Percentiles rank a stretch among this genome's conserved stretches.
Evolutionary conservation across 2,113 vertebrate species (phyloP).

Genomic region (Trogon surrucura): DNA sequence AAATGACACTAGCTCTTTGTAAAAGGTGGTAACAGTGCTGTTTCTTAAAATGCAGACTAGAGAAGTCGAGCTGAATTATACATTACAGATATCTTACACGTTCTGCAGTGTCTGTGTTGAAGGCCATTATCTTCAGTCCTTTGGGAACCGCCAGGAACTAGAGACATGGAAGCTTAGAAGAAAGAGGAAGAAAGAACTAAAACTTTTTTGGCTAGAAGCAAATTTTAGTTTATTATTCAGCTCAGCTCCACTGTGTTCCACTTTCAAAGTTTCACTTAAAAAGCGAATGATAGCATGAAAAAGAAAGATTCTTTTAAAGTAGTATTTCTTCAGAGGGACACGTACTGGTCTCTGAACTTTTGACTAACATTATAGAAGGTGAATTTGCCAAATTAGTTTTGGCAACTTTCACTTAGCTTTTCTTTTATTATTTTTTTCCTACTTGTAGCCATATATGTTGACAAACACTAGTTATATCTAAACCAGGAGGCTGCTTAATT

Average conservation of each 20-base stretch:
- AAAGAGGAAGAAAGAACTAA: neutral
- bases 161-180: neutral
- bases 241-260: constrained; percentile 19
- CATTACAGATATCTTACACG: constrained; percentile 18
- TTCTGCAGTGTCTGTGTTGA: constrained; percentile 24
- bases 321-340: neutral
- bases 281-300: neutral
- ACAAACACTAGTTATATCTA: neutral
- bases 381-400: neutral
- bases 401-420: neutral
- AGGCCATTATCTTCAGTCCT: constrained; percentile 41
- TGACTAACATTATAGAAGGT: neutral
- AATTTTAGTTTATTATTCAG: constrained; percentile 62
- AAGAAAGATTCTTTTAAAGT: constrained; percentile 6
- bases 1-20: neutral
- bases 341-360: neutral
- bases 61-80: constrained; percentile 48
- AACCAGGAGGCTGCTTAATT: neutral
- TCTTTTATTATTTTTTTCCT: neutral
- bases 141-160: neutral
- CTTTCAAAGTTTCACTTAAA: constrained; percentile 46
- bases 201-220: constrained; percentile 55
- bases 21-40: neutral
- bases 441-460: neutral
- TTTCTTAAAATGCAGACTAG: neutral